These are phyloP conservation scores for Limanda limanda DNA, from an alignment of 2,113 vertebrate species.

Conservation along the genomic window DNA sequence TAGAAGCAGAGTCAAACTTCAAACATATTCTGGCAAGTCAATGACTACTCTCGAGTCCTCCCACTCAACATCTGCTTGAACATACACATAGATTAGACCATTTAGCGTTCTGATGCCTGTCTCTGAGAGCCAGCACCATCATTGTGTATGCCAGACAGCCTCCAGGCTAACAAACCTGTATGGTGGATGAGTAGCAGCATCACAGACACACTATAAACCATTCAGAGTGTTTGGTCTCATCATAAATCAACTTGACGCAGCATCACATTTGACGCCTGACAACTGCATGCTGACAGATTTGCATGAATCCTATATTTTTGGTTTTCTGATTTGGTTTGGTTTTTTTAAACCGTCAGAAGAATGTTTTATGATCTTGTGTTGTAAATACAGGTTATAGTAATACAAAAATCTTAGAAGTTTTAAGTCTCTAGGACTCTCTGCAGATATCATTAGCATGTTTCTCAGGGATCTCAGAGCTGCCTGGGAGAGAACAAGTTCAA, in stretches of 20 bases:
- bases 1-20: conserved; percentile 40
- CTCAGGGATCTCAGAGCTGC: too few species aligned
- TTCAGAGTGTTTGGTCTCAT: conserved; percentile 23
- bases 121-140: conserved; percentile 9
- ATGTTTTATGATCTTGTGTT: not conserved
- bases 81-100: conserved; percentile 29
- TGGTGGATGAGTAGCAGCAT: conserved; percentile 10
- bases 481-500: conserved; percentile 12
- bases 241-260: conserved; percentile 52
- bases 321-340: not conserved
- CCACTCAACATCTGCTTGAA: conserved; percentile 64
- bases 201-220: conserved; percentile 16
- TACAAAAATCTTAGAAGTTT: not conserved
- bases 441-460: conserved; percentile 17
- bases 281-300: conserved; percentile 16
- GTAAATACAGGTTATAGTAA: too few species aligned
- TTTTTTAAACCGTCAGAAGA: conserved; percentile 5
- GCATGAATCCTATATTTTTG: conserved; percentile 2
- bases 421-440: conserved; percentile 13
- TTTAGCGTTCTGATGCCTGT: conserved; percentile 11
- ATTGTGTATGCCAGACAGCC: conserved; percentile 40
- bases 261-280: conserved; percentile 34
- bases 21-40: conserved; percentile 52
- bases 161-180: conserved; percentile 15
- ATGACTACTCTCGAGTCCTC: conserved; percentile 43